phyloP scores from a whole-genome alignment of 2,797 vertebrate species.

The Cossypha heuglini region DNA sequence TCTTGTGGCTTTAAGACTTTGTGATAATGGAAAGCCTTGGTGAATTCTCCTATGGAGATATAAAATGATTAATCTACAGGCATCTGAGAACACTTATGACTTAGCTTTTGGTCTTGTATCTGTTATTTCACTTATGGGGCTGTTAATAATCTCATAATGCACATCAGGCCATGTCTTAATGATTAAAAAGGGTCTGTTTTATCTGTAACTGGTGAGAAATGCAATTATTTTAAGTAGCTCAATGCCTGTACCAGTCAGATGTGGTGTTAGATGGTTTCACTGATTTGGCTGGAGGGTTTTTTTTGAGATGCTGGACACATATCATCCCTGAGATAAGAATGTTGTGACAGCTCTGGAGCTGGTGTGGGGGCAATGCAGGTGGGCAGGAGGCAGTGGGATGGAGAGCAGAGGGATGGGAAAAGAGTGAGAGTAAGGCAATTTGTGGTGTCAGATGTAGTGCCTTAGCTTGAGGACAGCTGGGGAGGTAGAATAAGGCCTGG shows the following conservation, averaged over 20 bases:
- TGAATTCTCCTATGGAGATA: background rate
- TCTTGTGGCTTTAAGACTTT: background rate
- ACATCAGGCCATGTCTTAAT: background rate
- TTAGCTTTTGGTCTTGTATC: background rate
- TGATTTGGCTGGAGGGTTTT: background rate
- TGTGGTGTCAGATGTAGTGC: background rate
- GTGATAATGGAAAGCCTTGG: background rate
- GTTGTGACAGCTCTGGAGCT: rapidly evolving
- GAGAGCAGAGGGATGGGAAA: background rate
- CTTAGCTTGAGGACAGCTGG: background rate
- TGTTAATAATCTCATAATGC: background rate
- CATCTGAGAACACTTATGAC: background rate
- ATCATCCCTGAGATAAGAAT: background rate
- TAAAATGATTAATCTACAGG: constrained; percentile 4
- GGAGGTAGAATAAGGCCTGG: background rate
- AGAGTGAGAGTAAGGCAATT: background rate
- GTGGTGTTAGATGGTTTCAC: background rate
- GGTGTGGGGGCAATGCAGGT: background rate
- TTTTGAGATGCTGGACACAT: background rate
- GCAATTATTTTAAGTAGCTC: background rate
- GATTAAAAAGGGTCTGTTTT: background rate
- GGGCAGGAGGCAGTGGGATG: background rate
- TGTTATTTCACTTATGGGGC: background rate
- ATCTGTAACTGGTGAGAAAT: background rate
- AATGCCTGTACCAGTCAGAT: background rate